phyloP scores from a whole-genome alignment of 2,797 vertebrate genomes.

The Falco naumanni region DNA sequence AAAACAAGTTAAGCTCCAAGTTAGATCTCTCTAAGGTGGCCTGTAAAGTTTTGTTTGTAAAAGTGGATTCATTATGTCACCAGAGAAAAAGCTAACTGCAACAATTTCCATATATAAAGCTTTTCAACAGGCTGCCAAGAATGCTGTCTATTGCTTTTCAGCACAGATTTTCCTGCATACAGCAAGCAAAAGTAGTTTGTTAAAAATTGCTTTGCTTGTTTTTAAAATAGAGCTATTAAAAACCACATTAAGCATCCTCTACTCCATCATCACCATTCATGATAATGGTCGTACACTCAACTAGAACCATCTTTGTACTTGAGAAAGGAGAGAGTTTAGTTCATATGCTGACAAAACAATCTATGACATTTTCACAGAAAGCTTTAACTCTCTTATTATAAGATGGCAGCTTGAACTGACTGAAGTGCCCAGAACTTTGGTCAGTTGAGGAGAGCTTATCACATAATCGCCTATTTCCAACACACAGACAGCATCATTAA shows the following conservation, averaged over 20 bases:
- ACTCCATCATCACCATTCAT: not conserved
- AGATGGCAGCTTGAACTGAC: not conserved
- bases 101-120: not conserved
- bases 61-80: not conserved
- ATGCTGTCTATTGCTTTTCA: not conserved
- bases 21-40: not conserved
- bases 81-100: not conserved
- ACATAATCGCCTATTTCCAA: not conserved
- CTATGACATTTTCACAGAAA: not conserved
- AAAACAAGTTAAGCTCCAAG: not conserved
- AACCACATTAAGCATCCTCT: not conserved
- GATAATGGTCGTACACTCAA: not conserved
- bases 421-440: not conserved
- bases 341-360: fast-evolving
- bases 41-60: not conserved
- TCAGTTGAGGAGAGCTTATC: not conserved
- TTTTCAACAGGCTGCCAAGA: not conserved
- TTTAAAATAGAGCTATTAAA: not conserved
- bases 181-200: not conserved
- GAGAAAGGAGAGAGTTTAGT: not conserved
- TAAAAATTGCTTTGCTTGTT: fast-evolving
- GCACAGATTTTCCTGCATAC: not conserved
- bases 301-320: not conserved
- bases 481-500: not conserved
- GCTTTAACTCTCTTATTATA: not conserved